Conservation (phyloP, 2,113 vertebrate species). For the Nanorana parkeri region DNA sequence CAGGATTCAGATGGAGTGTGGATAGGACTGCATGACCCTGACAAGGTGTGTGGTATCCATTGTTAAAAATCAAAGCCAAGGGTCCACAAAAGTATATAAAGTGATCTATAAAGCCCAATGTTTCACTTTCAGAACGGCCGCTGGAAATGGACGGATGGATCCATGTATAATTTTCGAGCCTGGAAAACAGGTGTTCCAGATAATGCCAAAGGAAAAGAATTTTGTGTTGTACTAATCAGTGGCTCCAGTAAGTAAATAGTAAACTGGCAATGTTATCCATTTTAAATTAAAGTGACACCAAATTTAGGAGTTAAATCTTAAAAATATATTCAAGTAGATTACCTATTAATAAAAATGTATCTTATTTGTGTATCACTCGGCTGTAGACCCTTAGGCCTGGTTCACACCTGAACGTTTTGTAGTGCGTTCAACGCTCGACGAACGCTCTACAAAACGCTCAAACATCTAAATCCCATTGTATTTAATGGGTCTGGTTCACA, state of each 20-base stretch:
- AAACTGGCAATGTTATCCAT: background rate
- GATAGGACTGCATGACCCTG: conserved; percentile 51
- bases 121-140: conserved; percentile 31
- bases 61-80: background rate
- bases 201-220: conserved; percentile 52
- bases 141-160: conserved; percentile 55
- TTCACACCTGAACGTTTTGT: too few species aligned
- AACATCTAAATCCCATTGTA: too few species aligned
- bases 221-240: conserved; percentile 27
- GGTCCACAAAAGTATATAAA: background rate
- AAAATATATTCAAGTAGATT: too few species aligned
- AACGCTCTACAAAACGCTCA: too few species aligned
- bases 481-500: too few species aligned
- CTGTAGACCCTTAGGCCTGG: too few species aligned
- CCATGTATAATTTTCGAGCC: conserved; percentile 44
- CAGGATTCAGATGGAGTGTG: conserved; percentile 33
- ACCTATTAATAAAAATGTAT: too few species aligned
- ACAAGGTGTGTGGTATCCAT: conserved; percentile 31
- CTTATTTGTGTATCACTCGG: too few species aligned
- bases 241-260: conserved; percentile 44
- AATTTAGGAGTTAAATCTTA: too few species aligned
- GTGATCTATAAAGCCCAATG: background rate
- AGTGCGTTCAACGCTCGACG: too few species aligned
- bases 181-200: conserved; percentile 48
- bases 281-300: background rate